A percentile compares a stretch with the other conserved stretches of the same genome.
Evolutionary conservation across 2,888 invertebrate species (phyloP).

Genomic region (Galerucella calmariensis): DNA sequence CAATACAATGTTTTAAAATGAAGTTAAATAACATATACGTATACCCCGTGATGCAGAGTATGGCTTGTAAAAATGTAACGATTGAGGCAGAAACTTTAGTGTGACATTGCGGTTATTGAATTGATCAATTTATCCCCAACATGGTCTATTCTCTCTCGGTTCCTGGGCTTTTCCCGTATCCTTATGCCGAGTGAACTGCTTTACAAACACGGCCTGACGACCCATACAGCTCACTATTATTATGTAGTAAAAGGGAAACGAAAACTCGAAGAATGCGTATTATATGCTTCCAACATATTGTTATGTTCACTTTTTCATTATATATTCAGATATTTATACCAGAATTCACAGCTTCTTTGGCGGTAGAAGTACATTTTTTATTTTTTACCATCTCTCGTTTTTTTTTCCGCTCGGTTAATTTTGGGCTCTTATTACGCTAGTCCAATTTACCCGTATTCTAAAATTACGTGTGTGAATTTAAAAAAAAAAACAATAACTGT

Average conservation of each 20-base stretch:
- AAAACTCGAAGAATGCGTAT: constrained; percentile 63
- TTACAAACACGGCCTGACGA: constrained; percentile 63
- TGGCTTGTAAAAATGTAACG: constrained; percentile 63
- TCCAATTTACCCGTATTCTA: not conserved
- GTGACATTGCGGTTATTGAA: constrained; percentile 66
- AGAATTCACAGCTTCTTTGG: constrained; percentile 47
- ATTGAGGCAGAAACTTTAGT: constrained; percentile 63
- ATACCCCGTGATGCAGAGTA: constrained; percentile 35
- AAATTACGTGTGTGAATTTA: not conserved
- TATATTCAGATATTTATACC: constrained; percentile 55
- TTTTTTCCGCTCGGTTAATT: constrained; percentile 19
- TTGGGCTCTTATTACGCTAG: not conserved
- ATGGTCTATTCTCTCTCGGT: constrained; percentile 61
- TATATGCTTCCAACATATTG: constrained; percentile 64
- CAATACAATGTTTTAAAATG: constrained; percentile 22
- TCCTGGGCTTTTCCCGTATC: constrained; percentile 47
- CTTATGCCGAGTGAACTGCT: constrained; percentile 54
- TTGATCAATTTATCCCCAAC: constrained; percentile 65
- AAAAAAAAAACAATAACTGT: not conserved
- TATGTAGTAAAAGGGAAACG: constrained; percentile 64
- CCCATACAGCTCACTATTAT: constrained; percentile 63
- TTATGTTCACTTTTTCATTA: constrained; percentile 62
- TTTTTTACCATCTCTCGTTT: constrained; percentile 12
- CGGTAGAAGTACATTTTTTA: constrained; percentile 29
- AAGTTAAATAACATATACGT: constrained; percentile 1